Evolutionary conservation across 2,797 vertebrate genomes (phyloP).

Genomic region (Liasis olivaceus): DNA sequence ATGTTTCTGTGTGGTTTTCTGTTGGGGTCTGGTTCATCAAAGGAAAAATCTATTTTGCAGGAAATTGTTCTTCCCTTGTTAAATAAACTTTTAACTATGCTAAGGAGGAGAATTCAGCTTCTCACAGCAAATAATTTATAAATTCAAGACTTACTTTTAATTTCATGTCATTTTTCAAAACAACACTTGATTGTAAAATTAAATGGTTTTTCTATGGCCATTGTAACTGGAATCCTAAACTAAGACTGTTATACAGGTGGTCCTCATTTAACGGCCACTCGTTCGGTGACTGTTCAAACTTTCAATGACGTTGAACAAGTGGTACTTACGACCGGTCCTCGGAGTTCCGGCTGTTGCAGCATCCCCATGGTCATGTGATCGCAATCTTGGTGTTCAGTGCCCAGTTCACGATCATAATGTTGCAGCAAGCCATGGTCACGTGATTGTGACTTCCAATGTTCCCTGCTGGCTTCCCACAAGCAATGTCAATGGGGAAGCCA

Average conservation of each 20-base stretch:
- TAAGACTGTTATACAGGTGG: background rate
- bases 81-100: background rate
- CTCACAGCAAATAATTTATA: background rate
- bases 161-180: conserved; percentile 33
- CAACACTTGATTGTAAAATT: conserved; percentile 10
- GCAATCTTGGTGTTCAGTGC: background rate
- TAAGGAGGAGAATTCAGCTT: background rate
- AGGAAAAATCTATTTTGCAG: conserved; percentile 22
- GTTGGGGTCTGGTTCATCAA: background rate
- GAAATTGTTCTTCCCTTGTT: background rate
- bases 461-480: background rate
- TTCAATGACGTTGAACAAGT: background rate
- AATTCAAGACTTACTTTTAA: background rate
- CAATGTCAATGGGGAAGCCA: background rate
- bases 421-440: background rate
- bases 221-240: conserved; percentile 35
- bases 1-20: background rate
- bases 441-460: background rate
- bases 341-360: background rate
- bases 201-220: conserved; percentile 52
- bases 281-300: background rate
- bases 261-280: background rate
- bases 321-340: background rate
- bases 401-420: background rate
- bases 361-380: background rate